Conservation (phyloP, 2,113 vertebrate species). For the Psittacula cyanocephala region DNA sequence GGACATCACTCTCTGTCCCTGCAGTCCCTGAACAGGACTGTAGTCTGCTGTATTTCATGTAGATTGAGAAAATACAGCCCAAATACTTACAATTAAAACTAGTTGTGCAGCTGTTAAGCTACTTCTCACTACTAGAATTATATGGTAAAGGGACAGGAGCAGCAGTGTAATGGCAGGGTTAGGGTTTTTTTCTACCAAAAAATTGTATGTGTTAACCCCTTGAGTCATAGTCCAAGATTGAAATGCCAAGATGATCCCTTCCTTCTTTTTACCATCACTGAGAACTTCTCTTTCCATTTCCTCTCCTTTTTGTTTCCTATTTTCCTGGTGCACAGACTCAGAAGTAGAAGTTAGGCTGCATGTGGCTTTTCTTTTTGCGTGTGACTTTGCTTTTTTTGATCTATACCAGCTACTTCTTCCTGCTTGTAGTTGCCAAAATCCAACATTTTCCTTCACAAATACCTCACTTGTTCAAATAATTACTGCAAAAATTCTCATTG, state of each 20-base stretch:
- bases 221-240: not conserved
- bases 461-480: not conserved
- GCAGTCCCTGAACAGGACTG: not conserved
- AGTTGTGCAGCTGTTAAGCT: not conserved
- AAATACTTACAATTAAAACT: rapidly evolving
- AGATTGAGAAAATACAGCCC: not conserved
- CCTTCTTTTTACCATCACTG: not conserved
- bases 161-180: not conserved
- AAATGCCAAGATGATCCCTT: not conserved
- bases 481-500: not conserved
- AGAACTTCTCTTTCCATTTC: not conserved
- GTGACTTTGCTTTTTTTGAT: not conserved
- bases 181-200: not conserved
- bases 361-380: not conserved
- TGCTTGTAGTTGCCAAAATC: not conserved
- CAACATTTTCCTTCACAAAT: not conserved
- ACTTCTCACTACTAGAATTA: not conserved
- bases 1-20: not conserved
- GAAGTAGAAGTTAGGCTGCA: not conserved
- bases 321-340: not conserved
- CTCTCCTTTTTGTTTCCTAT: not conserved
- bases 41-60: not conserved
- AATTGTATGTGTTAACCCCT: not conserved
- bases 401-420: not conserved
- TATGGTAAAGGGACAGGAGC: not conserved